Evolutionary conservation across 2,113 vertebrate genomes (phyloP).

Genomic region (Lampris incognitus): DNA sequence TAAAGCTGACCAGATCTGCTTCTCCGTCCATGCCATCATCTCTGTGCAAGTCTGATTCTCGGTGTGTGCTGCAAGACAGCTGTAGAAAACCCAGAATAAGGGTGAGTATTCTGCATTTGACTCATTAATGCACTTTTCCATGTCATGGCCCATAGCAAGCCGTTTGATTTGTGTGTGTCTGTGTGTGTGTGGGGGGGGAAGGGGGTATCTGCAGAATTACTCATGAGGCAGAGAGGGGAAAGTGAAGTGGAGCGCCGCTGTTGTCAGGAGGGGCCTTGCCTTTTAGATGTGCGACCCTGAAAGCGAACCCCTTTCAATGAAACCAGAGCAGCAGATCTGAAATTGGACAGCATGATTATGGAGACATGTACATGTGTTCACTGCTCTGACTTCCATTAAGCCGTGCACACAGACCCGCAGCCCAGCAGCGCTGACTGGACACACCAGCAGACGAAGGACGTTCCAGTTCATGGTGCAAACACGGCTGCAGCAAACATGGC

Average conservation of each 20-base stretch:
- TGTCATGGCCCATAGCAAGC: slow-evolving; percentile 45
- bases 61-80: slow-evolving; percentile 17
- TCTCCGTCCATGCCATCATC: neutral
- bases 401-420: slow-evolving; percentile 60
- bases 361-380: slow-evolving; percentile 70
- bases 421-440: slow-evolving; percentile 50
- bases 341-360: slow-evolving; percentile 70
- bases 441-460: too few relatives aligned
- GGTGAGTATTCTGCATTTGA: slow-evolving; percentile 49
- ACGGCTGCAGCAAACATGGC: slow-evolving; percentile 30
- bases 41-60: slow-evolving; percentile 35
- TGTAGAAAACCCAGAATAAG: slow-evolving; percentile 47
- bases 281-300: slow-evolving; percentile 75
- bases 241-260: slow-evolving; percentile 58
- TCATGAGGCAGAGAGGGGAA: slow-evolving; percentile 56
- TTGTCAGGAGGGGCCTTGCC: slow-evolving; percentile 69
- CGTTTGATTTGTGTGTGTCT: slow-evolving; percentile 19
- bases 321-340: slow-evolving; percentile 73
- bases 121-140: slow-evolving; percentile 51
- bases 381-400: slow-evolving; percentile 70
- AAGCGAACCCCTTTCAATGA: slow-evolving; percentile 74
- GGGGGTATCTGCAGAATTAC: slow-evolving; percentile 56
- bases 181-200: too few relatives aligned
- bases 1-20: neutral
- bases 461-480: too few relatives aligned